These are phyloP conservation scores for Australoheros scitulus DNA, from an alignment of 2,113 vertebrate genomes.

Conservation along the genomic window DNA sequence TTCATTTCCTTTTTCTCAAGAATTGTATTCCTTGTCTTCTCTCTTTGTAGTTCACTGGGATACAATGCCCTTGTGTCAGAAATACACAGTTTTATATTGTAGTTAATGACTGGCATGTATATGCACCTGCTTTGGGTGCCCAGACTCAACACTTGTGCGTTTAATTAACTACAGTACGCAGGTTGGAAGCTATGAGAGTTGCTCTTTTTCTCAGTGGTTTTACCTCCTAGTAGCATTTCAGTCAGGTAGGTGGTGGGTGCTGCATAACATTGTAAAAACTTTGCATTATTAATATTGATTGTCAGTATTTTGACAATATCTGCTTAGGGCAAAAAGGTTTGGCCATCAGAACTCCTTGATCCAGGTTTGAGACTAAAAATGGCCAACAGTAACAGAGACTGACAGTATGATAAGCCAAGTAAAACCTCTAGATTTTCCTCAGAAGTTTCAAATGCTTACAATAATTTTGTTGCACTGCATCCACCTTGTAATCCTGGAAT, in stretches of 20 bases:
- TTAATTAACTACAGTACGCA: background rate
- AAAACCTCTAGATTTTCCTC: background rate
- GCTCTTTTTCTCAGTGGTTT: background rate
- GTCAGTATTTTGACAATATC: background rate
- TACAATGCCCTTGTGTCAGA: background rate
- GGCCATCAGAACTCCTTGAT: background rate
- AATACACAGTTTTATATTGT: background rate
- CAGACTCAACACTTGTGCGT: background rate
- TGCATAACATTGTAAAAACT: background rate
- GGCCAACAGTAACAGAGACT: background rate
- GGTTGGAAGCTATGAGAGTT: background rate
- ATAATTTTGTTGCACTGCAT: background rate
- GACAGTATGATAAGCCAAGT: rapidly evolving
- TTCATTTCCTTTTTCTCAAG: background rate
- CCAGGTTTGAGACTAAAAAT: background rate
- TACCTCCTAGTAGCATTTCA: background rate
- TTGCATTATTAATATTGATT: background rate
- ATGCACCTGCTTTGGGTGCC: background rate
- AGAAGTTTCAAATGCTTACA: background rate
- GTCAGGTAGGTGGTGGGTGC: background rate
- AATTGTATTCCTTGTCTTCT: background rate
- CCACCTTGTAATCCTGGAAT: background rate
- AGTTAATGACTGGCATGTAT: conserved; percentile 8
- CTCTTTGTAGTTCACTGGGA: background rate
- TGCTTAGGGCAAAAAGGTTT: background rate